Percentiles rank a stretch among this genome's conserved stretches.
These are phyloP conservation scores for Phenacoccus solenopsis DNA, from an alignment of 1,140 invertebrate species.

Conservation along the genomic window DNA sequence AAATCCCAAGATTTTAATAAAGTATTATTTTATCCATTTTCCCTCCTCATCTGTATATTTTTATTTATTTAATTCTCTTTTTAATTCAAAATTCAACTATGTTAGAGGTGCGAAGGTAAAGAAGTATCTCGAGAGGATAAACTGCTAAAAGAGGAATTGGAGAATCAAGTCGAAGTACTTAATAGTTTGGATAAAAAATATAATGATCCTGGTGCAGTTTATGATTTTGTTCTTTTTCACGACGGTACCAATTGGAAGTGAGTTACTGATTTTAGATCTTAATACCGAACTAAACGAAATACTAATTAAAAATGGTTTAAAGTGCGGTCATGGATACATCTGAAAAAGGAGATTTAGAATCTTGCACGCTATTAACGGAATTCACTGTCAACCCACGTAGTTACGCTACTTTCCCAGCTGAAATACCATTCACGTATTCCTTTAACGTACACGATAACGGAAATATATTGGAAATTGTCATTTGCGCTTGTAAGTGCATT, in stretches of 20 bases:
- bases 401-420: constrained; percentile 56
- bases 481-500: constrained; percentile 72
- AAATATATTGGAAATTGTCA: constrained; percentile 82
- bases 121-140: constrained; percentile 56
- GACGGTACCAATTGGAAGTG: constrained; percentile 68
- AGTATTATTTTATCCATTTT: neutral
- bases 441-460: constrained; percentile 91
- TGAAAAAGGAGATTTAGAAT: constrained; percentile 62
- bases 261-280: constrained; percentile 26
- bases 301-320: constrained; percentile 12
- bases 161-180: constrained; percentile 71
- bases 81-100: neutral
- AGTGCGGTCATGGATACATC: constrained; percentile 72
- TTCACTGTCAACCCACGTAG: constrained; percentile 55
- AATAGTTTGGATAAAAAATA: constrained; percentile 73
- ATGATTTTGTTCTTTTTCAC: constrained; percentile 87
- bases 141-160: constrained; percentile 76
- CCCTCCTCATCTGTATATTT: neutral
- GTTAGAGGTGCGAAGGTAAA: constrained; percentile 32
- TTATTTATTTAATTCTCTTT: neutral
- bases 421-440: constrained; percentile 76
- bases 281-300: too few species aligned
- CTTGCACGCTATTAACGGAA: constrained; percentile 66
- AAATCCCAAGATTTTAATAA: constrained; percentile 19
- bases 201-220: constrained; percentile 71